phyloP scores from a whole-genome alignment of 2,797 vertebrate genomes.

The Hephaestus fuliginosus region DNA sequence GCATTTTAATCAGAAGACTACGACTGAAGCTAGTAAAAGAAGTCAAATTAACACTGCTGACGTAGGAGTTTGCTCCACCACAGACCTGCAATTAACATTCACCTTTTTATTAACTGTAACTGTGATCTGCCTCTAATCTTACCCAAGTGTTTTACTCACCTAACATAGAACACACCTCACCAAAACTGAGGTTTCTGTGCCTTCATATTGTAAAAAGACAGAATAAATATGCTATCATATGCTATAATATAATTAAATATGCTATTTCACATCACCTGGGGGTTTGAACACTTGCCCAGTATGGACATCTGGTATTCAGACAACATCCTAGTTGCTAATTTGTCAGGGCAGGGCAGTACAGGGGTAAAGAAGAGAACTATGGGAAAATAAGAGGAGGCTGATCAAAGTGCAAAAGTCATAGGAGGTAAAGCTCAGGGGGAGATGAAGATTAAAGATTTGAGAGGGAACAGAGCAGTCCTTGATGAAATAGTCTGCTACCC shows the following conservation, averaged over 20 bases:
- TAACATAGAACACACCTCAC: neutral
- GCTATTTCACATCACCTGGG: too few species aligned
- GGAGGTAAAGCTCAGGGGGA: constrained; percentile 34
- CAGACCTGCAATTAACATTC: neutral
- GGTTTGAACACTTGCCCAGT: neutral
- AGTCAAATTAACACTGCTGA: too few species aligned
- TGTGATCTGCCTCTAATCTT: neutral
- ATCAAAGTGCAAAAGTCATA: constrained; percentile 31
- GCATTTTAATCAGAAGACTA: too few species aligned
- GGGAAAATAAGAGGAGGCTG: constrained; percentile 31
- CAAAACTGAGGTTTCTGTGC: too few species aligned
- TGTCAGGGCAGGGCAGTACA: neutral
- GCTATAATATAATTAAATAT: too few species aligned
- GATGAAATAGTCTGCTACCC: constrained; percentile 11
- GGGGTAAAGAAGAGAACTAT: neutral
- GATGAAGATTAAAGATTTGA: constrained; percentile 41
- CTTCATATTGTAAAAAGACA: neutral
- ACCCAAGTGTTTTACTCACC: neutral
- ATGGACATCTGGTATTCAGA: neutral
- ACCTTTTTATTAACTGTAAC: neutral
- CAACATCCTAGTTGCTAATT: neutral
- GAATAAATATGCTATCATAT: neutral
- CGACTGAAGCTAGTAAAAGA: too few species aligned
- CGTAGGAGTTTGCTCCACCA: neutral
- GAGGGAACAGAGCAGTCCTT: constrained; percentile 17